A percentile compares a stretch with the other conserved stretches of the same genome.
Evolutionary conservation across 2,888 invertebrate genomes (phyloP).

Genomic region (Lutraria lutraria): DNA sequence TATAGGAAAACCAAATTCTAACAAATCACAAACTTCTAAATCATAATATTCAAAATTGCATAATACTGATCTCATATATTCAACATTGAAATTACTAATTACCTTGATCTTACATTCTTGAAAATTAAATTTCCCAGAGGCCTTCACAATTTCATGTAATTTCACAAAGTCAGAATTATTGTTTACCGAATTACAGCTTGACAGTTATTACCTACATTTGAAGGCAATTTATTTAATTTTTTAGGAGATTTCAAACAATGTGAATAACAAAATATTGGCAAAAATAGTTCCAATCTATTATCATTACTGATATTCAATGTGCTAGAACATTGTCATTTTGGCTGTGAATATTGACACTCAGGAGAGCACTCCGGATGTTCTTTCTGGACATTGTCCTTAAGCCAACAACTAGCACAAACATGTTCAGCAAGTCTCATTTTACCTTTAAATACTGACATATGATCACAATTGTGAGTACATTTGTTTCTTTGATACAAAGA

Average conservation of each 20-base stretch:
- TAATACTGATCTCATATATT: too few species aligned
- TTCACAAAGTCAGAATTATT: not conserved
- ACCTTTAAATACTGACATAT: conserved; percentile 26
- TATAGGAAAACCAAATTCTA: conserved; percentile 36
- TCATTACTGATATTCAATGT: not conserved
- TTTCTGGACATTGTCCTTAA: conserved; percentile 26
- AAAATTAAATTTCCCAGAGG: not conserved
- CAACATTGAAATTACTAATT: too few species aligned
- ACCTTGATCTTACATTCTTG: conserved; percentile 17
- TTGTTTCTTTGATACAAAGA: conserved; percentile 38
- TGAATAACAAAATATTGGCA: not conserved
- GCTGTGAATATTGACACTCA: conserved; percentile 25
- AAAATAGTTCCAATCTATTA: not conserved
- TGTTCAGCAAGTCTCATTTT: conserved; percentile 35
- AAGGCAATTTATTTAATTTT: too few species aligned
- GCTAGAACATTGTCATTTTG: not conserved
- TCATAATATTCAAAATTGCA: conserved; percentile 20
- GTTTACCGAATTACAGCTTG: not conserved
- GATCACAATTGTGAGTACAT: conserved; percentile 27
- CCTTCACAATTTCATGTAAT: conserved; percentile 25
- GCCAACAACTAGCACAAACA: too few species aligned
- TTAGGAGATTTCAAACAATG: too few species aligned
- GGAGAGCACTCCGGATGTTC: conserved; percentile 40
- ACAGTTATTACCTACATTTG: too few species aligned
- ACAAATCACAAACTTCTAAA: conserved; percentile 28